phyloP scores from a whole-genome alignment of 2,888 invertebrate genomes.

The Mythimna vitellina region DNA sequence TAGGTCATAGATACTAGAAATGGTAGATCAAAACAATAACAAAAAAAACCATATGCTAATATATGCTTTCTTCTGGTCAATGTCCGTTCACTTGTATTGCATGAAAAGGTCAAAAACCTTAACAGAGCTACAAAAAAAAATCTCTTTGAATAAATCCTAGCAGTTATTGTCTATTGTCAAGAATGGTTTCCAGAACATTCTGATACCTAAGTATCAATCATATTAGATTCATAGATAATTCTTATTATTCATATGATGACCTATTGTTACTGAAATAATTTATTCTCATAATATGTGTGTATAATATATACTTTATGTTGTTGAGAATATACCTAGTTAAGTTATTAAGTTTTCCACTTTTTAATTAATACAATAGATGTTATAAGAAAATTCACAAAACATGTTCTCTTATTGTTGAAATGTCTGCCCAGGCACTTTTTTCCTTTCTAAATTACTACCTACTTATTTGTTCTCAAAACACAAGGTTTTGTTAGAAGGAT shows the following conservation, averaged over 20 bases:
- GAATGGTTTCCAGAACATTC: conserved; percentile 32
- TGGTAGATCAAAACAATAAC: not conserved
- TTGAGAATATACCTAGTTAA: conserved; percentile 3
- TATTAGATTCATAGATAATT: conserved; percentile 38
- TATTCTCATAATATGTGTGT: conserved; percentile 25
- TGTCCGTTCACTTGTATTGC: conserved; percentile 2
- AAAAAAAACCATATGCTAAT: not conserved
- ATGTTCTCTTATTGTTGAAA: not conserved
- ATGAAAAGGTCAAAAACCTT: not conserved
- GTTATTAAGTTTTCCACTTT: conserved; percentile 8
- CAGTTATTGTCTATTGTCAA: conserved; percentile 13
- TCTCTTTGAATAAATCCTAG: conserved; percentile 9
- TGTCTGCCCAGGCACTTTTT: not conserved
- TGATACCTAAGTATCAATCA: conserved; percentile 10
- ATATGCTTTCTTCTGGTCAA: not conserved
- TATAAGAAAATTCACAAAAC: conserved; percentile 6
- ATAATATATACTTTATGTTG: not conserved
- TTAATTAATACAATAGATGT: conserved; percentile 2
- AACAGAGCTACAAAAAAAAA: not conserved
- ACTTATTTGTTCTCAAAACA: conserved; percentile 5
- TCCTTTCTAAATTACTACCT: not conserved
- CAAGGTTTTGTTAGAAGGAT: not conserved
- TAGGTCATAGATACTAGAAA: not conserved
- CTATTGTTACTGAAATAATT: conserved; percentile 25
- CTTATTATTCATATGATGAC: conserved; percentile 19